Evolutionary conservation across 2,888 invertebrate species (phyloP), one percentile per base, ranked within the genome.

Genomic region (Pilophorus perplexus): DNA sequence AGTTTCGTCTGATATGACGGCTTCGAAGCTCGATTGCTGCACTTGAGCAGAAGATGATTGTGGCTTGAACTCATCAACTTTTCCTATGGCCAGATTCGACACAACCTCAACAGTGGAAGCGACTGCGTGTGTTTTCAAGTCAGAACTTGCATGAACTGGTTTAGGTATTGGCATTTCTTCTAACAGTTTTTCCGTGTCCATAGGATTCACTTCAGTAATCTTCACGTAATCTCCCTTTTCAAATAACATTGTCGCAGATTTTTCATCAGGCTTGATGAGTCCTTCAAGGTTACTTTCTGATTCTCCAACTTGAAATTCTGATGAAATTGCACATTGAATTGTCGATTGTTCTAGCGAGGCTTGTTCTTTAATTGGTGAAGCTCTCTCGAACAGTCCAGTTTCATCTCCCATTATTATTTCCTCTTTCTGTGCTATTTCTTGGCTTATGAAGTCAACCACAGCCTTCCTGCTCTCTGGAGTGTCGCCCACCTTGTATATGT

Each of bases 141-240:
- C 80, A 27, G 81, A 66, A 62, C 77, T 80, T 16, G 86, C 86
- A 73, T 77, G 80, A 28, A 76, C 78, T 65, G 76, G 74, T 68
- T 78, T 75, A n/a, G 79, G 79, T 64, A 73, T 72, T 72, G 77
- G 74, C 42, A 75, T 73, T 70, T 76, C 73, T 25, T 74, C 77
- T 22, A 83, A 76, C 65, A 74, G 77, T 76, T 77, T 76, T 79
- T 84, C 84, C 74, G 77, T 80, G 54, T 83, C 78, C 64, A 77
- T 77, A 2, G 76, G 70, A 64, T 76, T 74, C 0, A 77, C 77
- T 72, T 78, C 75, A 4, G 81, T 84, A 12, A 88, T 78, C 73
- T 81, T 82, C 48, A 89, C 71, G 71, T 84, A 75, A 78, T 85
- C 81, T 73, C 77, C 82, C 80, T 79, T 82, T 74, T 78, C 81